Conservation (phyloP, 2,888 invertebrate genomes). For the Drosophila percnosoma region DNA sequence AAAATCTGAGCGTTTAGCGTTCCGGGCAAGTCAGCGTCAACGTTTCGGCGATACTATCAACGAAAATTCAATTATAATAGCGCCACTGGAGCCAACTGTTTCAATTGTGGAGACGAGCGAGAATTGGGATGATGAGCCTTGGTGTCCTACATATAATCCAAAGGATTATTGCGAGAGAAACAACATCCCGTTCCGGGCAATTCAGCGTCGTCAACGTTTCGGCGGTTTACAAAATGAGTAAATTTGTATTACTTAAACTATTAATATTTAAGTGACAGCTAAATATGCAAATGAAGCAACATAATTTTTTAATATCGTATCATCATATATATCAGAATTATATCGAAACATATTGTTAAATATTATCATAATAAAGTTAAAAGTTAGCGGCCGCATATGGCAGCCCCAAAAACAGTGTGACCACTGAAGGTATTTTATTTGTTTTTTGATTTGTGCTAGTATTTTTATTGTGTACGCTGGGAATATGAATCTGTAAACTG, state of each 20-base stretch:
- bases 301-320: neutral
- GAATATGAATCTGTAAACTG: neutral
- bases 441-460: conserved; percentile 3
- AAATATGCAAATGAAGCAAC: neutral
- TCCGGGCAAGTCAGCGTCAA: no score
- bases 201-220: conserved; percentile 70
- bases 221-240: conserved; percentile 1
- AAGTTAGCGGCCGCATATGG: neutral
- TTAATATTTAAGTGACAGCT: neutral
- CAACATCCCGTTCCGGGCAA: conserved; percentile 12
- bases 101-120: no score
- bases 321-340: neutral
- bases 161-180: no score
- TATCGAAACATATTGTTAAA: neutral
- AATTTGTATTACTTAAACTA: neutral
- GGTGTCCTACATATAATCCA: no score
- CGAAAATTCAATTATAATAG: no score
- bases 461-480: conserved; percentile 11
- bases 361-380: neutral
- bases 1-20: no score
- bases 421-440: conserved; percentile 1
- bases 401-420: conserved; percentile 20
- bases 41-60: no score
- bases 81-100: no score
- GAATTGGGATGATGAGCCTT: no score